Evolutionary conservation across 35 echinoderm and acorn worm species (phyloP), one percentile per base, ranked within the genome.

Genomic region (Stichopus chloronotus): DNA sequence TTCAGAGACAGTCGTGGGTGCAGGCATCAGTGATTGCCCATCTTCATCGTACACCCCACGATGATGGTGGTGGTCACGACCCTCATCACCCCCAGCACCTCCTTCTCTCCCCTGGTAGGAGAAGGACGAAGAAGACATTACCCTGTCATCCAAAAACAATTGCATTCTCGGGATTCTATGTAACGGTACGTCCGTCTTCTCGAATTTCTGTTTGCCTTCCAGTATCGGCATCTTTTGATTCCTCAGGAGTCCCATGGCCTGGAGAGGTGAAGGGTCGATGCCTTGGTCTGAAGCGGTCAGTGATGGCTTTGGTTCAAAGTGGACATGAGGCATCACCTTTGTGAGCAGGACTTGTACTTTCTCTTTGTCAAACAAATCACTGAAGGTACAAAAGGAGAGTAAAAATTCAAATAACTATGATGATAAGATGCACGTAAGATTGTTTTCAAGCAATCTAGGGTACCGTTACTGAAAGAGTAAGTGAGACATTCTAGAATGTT

Each of bases 161-260:
- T 90, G 92, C 78, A 76, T 52, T 10, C 24, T 91, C 0, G 60
- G 60, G 17, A 60, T 12, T 53, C 3, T 63, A 30, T 87, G 63
- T 25, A 72, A 7, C 8, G 89, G 14, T 53, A 24, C 59, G 5
- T 90, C 87, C 22, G 52, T 69, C 53, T 86, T 91, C 22, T 84
- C 87, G 63, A 61, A 88, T 53, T 90, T 91, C 11, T 83, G 52
- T 7, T 76, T 78, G 71, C 92, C 55, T 10, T 95, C 92, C 22
- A 94, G 72, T 16, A 98, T 83, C 8, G 92, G 93, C 72, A 98
- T 91, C 91, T 94, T 98, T 74, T 98, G 87, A 82, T 98, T 94
- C 57, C 88, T 92, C 7, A 98, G 92, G 72, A 98, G 91, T 53
- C 94, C 92, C 57, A 93, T 92, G n/a, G 87, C 93, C 53, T 91